Evolutionary conservation across 2,888 invertebrate species (phyloP).

Genomic region (Eumerus sabulonum): DNA sequence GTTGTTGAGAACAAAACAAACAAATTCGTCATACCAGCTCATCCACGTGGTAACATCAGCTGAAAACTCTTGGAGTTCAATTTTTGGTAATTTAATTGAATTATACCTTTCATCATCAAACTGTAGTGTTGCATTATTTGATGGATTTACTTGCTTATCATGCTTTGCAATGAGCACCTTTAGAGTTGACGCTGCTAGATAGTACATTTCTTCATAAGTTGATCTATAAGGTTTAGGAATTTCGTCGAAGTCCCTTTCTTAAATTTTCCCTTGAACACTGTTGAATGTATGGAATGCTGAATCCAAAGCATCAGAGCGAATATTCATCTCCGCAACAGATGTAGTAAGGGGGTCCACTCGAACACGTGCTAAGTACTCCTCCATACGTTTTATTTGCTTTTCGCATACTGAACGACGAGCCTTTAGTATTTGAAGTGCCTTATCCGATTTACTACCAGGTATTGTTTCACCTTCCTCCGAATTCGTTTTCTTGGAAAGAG

Average conservation of each 20-base stretch:
- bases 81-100: constrained; percentile 49
- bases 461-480: background rate
- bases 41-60: constrained; percentile 53
- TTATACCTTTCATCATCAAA: constrained; percentile 47
- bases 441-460: constrained; percentile 6
- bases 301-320: constrained; percentile 42
- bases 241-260: constrained; percentile 53
- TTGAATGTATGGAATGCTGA: constrained; percentile 29
- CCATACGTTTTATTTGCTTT: constrained; percentile 30
- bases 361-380: constrained; percentile 11
- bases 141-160: constrained; percentile 4
- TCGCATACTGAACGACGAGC: constrained; percentile 37
- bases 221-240: constrained; percentile 31
- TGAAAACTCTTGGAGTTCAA: constrained; percentile 52
- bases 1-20: constrained; percentile 45
- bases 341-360: constrained; percentile 1
- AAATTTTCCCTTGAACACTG: constrained; percentile 34
- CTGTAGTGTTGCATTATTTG: background rate
- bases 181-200: constrained; percentile 36
- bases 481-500: background rate
- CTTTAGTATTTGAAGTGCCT: constrained; percentile 6
- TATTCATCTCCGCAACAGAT: constrained; percentile 32
- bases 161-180: constrained; percentile 32
- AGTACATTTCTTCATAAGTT: constrained; percentile 42
- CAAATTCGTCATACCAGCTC: constrained; percentile 51